Evolutionary conservation across 2,113 vertebrate species (phyloP), one percentile per base, ranked within the genome.

Genomic region (Microcebus griseorufus): DNA sequence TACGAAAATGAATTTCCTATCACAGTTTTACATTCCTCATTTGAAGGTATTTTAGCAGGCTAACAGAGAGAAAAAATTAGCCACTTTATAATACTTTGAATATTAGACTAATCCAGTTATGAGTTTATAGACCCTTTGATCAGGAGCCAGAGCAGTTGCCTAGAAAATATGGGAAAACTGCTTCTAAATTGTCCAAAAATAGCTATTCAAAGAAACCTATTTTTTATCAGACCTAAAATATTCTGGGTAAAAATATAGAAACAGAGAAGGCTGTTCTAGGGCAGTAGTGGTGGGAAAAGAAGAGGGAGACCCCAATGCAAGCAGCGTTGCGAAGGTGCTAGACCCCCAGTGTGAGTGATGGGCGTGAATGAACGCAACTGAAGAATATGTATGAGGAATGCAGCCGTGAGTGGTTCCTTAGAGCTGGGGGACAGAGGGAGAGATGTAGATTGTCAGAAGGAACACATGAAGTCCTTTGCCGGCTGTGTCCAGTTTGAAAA

Each of bases 51-150:
- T 96, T 97, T 87, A 76, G 72, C 25, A 29, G 93, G 78, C 87
- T 93, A 96, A 97, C 84, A 81, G 78, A 96, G 85, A 70, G 55
- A 93, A 76, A 82, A 96, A 97, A 95, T 95, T 94, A 92, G 90
- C 75, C 76, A 97, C 92, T 98, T 95, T 95, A 10, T 86, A 92
- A 92, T 84, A 73, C 93, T 65, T 96, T 88, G 89, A 81, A 73
- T 92, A 93, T 72, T 92, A 98, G 86, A 93, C 88, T 95, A 94
- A 97, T 97, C 87, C 93, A 85, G 83, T 94, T 95, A 81, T 1
- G 4, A 84, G 83, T 97, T 92, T 97, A 84, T 60, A 95, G 94
- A 51, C 60, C 65, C 92, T 98, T 96, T 97, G 85, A 96, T 98
- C 83, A n/a, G n/a, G 39, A 96, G 87, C 92, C 90, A 95, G 91